phyloP scores from a whole-genome alignment of 2,888 invertebrate genomes.

The Steinernema carpocapsae region DNA sequence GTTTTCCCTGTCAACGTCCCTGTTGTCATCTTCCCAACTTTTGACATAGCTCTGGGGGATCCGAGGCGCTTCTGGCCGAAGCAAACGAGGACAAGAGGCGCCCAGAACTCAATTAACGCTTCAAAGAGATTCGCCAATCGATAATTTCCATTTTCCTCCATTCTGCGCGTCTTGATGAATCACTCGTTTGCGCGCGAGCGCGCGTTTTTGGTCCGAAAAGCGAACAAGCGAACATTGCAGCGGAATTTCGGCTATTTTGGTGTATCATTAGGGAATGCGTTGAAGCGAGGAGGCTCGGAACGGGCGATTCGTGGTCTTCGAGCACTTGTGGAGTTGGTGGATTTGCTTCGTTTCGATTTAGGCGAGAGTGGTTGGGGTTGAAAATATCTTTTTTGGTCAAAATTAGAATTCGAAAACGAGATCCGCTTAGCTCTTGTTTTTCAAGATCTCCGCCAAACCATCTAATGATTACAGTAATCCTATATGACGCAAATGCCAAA shows the following conservation, averaged over 20 bases:
- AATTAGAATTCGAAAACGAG: too few relatives aligned
- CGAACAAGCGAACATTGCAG: too few relatives aligned
- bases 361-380: too few relatives aligned
- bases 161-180: slow-evolving; percentile 3
- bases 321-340: background rate
- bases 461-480: too few relatives aligned
- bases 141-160: slow-evolving; percentile 1
- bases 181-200: too few relatives aligned
- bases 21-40: background rate
- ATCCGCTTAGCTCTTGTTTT: too few relatives aligned
- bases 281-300: background rate
- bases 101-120: slow-evolving; percentile 15
- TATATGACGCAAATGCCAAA: too few relatives aligned
- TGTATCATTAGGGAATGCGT: background rate
- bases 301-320: too few relatives aligned
- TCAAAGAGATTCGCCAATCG: slow-evolving; percentile 16
- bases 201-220: background rate
- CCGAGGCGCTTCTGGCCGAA: background rate
- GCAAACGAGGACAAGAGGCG: background rate
- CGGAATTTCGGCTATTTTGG: background rate
- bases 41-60: background rate
- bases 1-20: background rate
- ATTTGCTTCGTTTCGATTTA: too few relatives aligned
- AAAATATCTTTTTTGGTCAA: too few relatives aligned
- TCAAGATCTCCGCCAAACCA: too few relatives aligned